Base-by-base conservation (phyloP, 35 echinoderm and acorn worm species). In the Patiria miniata region DNA sequence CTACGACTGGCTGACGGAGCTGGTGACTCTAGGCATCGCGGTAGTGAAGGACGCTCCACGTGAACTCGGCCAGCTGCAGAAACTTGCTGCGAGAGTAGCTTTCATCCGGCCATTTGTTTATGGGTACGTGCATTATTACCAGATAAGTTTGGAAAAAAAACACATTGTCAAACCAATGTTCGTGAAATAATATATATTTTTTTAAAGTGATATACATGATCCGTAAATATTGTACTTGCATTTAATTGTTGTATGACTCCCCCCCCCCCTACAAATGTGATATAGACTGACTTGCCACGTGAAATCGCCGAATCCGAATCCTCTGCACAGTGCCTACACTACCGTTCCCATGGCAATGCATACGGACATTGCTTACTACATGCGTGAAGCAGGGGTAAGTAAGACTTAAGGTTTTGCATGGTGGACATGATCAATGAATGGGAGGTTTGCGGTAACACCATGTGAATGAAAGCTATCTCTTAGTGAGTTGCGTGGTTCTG, bases 211-310 rank as follows among this genome's bases (percentile, higher is more conserved):
- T n/a, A n/a, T n/a, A n/a, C n/a, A n/a, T n/a, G n/a, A n/a, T n/a
- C n/a, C n/a, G n/a, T n/a, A n/a, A n/a, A n/a, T n/a, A n/a, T n/a
- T n/a, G n/a, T n/a, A n/a, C n/a, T n/a, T n/a, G n/a, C n/a, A n/a
- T n/a, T n/a, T n/a, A n/a, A n/a, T n/a, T n/a, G n/a, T n/a, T n/a
- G n/a, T n/a, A n/a, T n/a, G n/a, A 47, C 42, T 12, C 42, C 42
- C 42, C 12, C 12, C 12, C n/a, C n/a, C n/a, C n/a, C n/a, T n/a
- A n/a, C n/a, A n/a, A n/a, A n/a, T n/a, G n/a, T n/a, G n/a, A n/a
- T n/a, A n/a, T 47, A 90, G 87, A 82, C 87, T 30, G 51, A 93
- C 91, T 8, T 93, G 89, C 39, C 91, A 93, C 57, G 91, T 93
- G 21, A 83, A 93, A 54, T 15, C 55, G n/a, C n/a, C n/a, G 4